phyloP scores from a whole-genome alignment of 2,797 vertebrate species.

The Prionace glauca region DNA sequence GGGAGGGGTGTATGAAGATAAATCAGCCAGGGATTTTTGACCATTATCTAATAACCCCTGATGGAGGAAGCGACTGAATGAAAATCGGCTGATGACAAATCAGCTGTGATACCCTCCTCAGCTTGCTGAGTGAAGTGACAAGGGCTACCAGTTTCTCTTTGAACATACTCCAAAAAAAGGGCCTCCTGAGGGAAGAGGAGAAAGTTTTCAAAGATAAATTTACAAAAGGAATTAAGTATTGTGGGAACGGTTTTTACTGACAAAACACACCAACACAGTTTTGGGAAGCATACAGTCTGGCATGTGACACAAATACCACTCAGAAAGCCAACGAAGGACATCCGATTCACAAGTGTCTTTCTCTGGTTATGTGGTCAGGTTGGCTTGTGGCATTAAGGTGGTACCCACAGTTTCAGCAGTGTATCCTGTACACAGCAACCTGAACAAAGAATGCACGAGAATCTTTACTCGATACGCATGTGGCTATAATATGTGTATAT shows the following conservation, averaged over 20 bases:
- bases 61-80: background rate
- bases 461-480: background rate
- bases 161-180: background rate
- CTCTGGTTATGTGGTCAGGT: background rate
- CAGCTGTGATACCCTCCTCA: background rate
- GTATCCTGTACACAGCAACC: background rate
- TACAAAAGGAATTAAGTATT: background rate
- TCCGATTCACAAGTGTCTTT: background rate
- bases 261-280: background rate
- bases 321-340: background rate
- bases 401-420: background rate
- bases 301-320: background rate
- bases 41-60: background rate
- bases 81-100: background rate
- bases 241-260: background rate
- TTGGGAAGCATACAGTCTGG: background rate
- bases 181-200: background rate
- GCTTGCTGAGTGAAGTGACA: background rate
- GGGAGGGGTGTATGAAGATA: no score
- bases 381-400: background rate
- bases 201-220: background rate
- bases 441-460: background rate
- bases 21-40: background rate
- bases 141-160: background rate
- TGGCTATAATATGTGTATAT: no score